Evolutionary conservation across 2,797 vertebrate genomes (phyloP).

Genomic region (Rhodeus uyekii): DNA sequence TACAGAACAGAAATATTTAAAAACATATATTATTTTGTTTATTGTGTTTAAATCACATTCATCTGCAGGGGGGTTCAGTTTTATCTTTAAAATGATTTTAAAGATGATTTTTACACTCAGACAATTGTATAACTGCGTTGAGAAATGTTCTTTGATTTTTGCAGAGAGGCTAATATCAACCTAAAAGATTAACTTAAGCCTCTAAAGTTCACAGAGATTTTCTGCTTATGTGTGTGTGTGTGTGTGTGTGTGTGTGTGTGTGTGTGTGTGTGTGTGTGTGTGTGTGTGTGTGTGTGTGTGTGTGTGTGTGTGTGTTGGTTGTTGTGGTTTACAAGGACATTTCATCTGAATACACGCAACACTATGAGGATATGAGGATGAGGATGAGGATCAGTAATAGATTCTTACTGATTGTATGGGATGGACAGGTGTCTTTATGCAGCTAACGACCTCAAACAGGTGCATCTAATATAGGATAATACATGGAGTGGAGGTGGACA

Average conservation of each 20-base stretch:
- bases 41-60: not conserved
- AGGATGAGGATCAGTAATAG: no score
- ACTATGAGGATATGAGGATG: no score
- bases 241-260: constrained; percentile 25
- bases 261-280: not conserved
- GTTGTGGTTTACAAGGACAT: no score
- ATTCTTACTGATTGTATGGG: no score
- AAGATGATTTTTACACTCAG: not conserved
- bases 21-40: not conserved
- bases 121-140: not conserved
- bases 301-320: not conserved
- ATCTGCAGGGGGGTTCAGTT: not conserved
- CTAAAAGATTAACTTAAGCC: constrained; percentile 45
- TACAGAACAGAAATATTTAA: not conserved
- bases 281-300: constrained; percentile 6
- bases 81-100: not conserved
- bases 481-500: no score
- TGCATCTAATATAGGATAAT: no score
- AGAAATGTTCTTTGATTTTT: constrained; percentile 32
- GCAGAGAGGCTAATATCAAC: constrained; percentile 42
- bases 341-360: no score
- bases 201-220: constrained; percentile 36
- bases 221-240: not conserved
- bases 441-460: no score
- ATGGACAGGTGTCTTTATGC: no score